These are phyloP conservation scores for Geotrypetes seraphini DNA, from an alignment of 2,797 vertebrate genomes.

Conservation along the genomic window DNA sequence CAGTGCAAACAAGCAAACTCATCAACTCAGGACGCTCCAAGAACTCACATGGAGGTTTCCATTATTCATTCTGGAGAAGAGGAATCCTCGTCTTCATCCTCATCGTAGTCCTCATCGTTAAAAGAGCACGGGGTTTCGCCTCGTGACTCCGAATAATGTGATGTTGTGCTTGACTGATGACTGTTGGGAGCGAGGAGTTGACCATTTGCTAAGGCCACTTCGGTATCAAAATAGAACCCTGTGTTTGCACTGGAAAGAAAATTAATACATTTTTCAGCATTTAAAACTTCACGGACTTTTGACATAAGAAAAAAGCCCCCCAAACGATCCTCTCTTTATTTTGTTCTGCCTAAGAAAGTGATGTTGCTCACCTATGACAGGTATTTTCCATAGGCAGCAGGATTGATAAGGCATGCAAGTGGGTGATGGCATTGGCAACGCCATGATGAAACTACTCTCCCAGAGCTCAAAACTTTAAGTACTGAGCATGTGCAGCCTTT, in stretches of 20 bases:
- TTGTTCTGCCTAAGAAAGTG: too few relatives aligned
- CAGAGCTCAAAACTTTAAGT: too few relatives aligned
- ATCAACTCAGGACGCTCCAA: constrained; percentile 14
- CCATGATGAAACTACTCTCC: too few relatives aligned
- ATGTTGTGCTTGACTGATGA: constrained; percentile 59
- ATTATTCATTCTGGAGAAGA: constrained; percentile 66
- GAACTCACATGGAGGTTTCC: constrained; percentile 25
- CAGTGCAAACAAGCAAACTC: too few relatives aligned
- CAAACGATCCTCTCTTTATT: background rate
- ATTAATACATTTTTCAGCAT: too few relatives aligned
- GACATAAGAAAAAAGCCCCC: background rate
- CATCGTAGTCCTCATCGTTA: constrained; percentile 68
- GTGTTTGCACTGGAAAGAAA: constrained; percentile 43
- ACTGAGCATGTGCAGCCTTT: too few relatives aligned
- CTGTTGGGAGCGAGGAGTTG: constrained; percentile 47
- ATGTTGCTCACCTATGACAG: too few relatives aligned
- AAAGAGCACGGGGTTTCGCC: constrained; percentile 70
- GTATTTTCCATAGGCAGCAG: too few relatives aligned
- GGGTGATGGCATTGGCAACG: too few relatives aligned
- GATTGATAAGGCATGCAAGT: too few relatives aligned
- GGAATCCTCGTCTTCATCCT: constrained; percentile 63
- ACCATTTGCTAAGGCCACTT: constrained; percentile 59
- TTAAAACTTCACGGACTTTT: too few relatives aligned
- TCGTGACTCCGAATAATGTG: constrained; percentile 59
- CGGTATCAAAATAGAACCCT: constrained; percentile 53